phyloP scores from a whole-genome alignment of 2,888 invertebrate species.

The Carabus problematicus region DNA sequence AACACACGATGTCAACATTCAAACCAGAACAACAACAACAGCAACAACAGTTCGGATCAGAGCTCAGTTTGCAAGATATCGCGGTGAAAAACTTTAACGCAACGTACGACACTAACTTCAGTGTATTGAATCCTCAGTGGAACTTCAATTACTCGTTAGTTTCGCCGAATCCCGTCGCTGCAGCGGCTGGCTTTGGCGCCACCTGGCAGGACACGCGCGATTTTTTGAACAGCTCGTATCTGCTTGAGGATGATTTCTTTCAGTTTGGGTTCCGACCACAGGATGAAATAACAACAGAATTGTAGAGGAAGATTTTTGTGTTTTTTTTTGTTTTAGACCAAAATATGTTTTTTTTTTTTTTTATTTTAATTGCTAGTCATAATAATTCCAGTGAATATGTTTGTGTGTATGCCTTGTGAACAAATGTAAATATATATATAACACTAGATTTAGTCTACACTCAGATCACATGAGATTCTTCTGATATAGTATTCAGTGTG shows the following conservation, averaged over 20 bases:
- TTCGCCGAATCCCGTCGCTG: slow-evolving; percentile 45
- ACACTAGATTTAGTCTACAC: too few species aligned
- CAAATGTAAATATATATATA: too few species aligned
- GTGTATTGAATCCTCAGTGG: slow-evolving; percentile 62
- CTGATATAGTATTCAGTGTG: too few species aligned
- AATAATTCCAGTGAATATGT: slow-evolving; percentile 37
- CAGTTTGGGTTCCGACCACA: slow-evolving; percentile 86
- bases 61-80: slow-evolving; percentile 55
- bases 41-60: slow-evolving; percentile 54
- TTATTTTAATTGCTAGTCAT: slow-evolving; percentile 47
- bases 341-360: slow-evolving; percentile 40
- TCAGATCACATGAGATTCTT: too few species aligned
- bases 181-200: slow-evolving; percentile 53
- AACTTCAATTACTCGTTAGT: slow-evolving; percentile 59
- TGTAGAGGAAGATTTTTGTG: slow-evolving; percentile 62
- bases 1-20: slow-evolving; percentile 57
- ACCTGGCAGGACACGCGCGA: slow-evolving; percentile 58
- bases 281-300: slow-evolving; percentile 87
- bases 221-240: slow-evolving; percentile 65
- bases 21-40: slow-evolving; percentile 55
- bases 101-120: slow-evolving; percentile 54
- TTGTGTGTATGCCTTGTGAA: too few species aligned
- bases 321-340: too few species aligned
- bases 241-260: slow-evolving; percentile 82
- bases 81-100: slow-evolving; percentile 55